Percentiles rank a stretch among this genome's conserved stretches.
Evolutionary conservation across 2,888 invertebrate species (phyloP).

Genomic region (Antheraea yamamai): DNA sequence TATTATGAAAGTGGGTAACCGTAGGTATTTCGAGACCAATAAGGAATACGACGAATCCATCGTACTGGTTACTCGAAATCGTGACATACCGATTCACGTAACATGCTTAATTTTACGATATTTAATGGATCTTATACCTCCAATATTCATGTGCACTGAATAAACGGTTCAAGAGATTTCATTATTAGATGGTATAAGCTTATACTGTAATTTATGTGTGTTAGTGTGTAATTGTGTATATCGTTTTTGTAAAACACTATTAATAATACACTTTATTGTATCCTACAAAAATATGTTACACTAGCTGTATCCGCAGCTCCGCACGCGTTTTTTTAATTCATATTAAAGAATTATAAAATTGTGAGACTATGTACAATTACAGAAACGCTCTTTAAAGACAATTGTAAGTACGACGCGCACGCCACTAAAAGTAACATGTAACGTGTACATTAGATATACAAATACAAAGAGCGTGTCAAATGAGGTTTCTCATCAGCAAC

Average conservation of each 20-base stretch:
- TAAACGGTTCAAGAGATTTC: background rate
- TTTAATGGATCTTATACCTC: background rate
- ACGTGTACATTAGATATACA: too few relatives aligned
- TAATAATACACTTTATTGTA: too few relatives aligned
- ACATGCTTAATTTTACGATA: background rate
- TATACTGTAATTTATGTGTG: background rate
- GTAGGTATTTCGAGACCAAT: background rate
- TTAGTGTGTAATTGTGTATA: background rate
- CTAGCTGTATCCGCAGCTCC: too few relatives aligned
- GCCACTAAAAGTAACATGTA: too few relatives aligned
- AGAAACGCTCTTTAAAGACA: too few relatives aligned
- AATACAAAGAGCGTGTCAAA: too few relatives aligned
- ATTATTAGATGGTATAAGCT: background rate
- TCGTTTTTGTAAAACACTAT: background rate
- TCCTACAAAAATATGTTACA: too few relatives aligned
- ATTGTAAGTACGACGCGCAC: too few relatives aligned
- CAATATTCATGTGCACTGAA: background rate
- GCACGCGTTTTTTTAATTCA: too few relatives aligned
- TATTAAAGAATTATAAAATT: too few relatives aligned
- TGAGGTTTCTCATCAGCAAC: too few relatives aligned
- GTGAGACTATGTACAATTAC: too few relatives aligned
- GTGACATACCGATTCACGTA: background rate
- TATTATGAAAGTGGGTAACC: background rate
- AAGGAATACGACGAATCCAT: background rate
- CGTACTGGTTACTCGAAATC: slow-evolving; percentile 1